Evolutionary conservation across 2,113 vertebrate genomes (phyloP), one percentile per base, ranked within the genome.

Genomic region (Tichodroma muraria): DNA sequence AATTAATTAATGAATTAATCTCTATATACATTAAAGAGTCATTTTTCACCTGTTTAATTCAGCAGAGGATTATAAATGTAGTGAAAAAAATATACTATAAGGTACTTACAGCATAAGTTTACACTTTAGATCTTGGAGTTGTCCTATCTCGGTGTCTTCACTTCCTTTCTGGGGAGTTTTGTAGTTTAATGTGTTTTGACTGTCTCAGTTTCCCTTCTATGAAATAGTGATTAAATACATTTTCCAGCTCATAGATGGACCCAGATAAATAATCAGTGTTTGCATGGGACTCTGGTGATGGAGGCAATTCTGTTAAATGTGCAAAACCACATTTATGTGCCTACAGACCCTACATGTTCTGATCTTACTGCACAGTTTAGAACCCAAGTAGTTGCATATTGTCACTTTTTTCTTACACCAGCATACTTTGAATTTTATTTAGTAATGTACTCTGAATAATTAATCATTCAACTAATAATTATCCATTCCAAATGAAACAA

Each of bases 401-500:
- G 76, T 42, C 21, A 54, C 63, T 71, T 79, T 61, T 86, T 59
- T 70, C 44, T 89, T 77, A 86, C 38, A 71, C 44, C 11, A 64
- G 22, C 60, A 38, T 30, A 45, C 76, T 88, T 35, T 24, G 83
- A 70, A 56, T 93, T 95, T 95, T 70, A 47, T 60, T 78, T 78
- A 79, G 72, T 77, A 56, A 53, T 13, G 64, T 49, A 71, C 80
- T 88, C 65, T 69, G 95, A 95, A 92, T 90, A 95, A 76, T 94
- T 95, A 96, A 78, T 93, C 79, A 64, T 64, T 82, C 93, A 78
- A 60, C 53, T 80, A 88, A 93, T 95, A 91, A 94, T 96, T 94
- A 94, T 21, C 75, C 72, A 66, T 94, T 73, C 76, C 73, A 80
- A 96, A 88, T 89, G 86, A 93, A 94, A 68, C 86, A 52, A 80